A percentile compares a stretch with the other conserved stretches of the same genome.
These are phyloP conservation scores for Hydrolagus colliei DNA, from an alignment of 2,797 vertebrate species.

Conservation along the genomic window DNA sequence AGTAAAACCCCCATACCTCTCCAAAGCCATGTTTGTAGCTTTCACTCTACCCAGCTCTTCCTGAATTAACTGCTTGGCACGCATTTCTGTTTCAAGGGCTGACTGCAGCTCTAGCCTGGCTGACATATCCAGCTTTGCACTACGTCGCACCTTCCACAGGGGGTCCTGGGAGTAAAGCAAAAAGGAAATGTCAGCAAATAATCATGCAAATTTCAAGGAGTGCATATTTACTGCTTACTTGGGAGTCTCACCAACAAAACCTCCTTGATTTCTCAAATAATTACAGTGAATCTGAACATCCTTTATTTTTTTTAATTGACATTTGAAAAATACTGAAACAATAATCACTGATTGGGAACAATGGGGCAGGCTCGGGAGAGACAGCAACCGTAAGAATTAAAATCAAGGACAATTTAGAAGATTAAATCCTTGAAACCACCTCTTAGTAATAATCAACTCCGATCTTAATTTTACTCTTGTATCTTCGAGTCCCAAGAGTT, in stretches of 20 bases:
- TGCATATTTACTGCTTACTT: too few species aligned
- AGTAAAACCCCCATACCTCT: constrained; percentile 63
- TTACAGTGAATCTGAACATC: too few species aligned
- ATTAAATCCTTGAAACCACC: background rate
- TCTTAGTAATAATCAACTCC: background rate
- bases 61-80: constrained; percentile 86
- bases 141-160: constrained; percentile 91
- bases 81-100: constrained; percentile 86
- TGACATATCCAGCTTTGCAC: constrained; percentile 96
- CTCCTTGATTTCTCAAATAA: too few species aligned
- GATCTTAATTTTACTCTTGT: background rate
- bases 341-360: too few species aligned
- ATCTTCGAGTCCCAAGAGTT: background rate
- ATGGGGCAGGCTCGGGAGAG: background rate
- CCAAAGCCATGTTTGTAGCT: constrained; percentile 72
- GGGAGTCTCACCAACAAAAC: too few species aligned
- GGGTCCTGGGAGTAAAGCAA: constrained; percentile 67
- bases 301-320: constrained; percentile 25
- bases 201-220: background rate
- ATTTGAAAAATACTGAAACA: background rate
- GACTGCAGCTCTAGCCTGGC: constrained; percentile 88
- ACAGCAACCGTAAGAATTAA: background rate
- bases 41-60: constrained; percentile 85
- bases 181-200: background rate
- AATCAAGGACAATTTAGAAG: too few species aligned